Evolutionary conservation across 2,797 vertebrate genomes (phyloP), one percentile per base, ranked within the genome.

Genomic region (Hippocampus kuda): DNA sequence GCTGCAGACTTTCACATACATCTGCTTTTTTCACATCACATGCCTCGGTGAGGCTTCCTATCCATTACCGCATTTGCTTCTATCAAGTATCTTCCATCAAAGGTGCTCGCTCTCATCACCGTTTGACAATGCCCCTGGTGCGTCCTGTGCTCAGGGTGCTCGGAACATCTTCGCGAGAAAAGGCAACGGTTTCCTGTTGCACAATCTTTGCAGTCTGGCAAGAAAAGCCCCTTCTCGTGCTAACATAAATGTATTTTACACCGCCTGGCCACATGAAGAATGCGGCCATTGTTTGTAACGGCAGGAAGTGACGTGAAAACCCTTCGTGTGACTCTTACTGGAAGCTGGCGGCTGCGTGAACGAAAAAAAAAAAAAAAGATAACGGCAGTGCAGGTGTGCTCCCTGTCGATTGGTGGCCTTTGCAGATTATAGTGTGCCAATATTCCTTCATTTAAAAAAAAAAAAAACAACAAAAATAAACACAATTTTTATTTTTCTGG

Each of bases 301-400:
- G 89, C 89, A 92, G 91, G 91, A 92, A 90, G 85, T 91, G 78
- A 90, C 88, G 85, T 86, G 7, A 80, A 85, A 90, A 88, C 75
- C 67, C 78, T 13, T 27, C 26, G 74, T 82, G 80, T 76, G 77
- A 75, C 83, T 18, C 65, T 92, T 92, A 92, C 90, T 91, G 90
- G 90, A 92, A 92, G 83, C 62, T 69, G 18, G 20, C 26, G 57
- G 66, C 71, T 81, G 71, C 72, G 68, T 67, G 30, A 81, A 81
- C 78, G 74, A 82, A 41, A 84, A 79, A 75, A 68, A 75, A 56
- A 56, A 73, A 63, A 80, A 79, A 77, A 75, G 73, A 64, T 24
- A 26, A 46, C n/a, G 63, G 63, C 42, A 65, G 12, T 9, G 6
- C 26, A 27, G 44, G 24, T 65, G 63, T 27, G 42, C 42, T 46